Evolutionary conservation across 2,888 invertebrate species (phyloP).

Genomic region (Tetragonisca angustula): DNA sequence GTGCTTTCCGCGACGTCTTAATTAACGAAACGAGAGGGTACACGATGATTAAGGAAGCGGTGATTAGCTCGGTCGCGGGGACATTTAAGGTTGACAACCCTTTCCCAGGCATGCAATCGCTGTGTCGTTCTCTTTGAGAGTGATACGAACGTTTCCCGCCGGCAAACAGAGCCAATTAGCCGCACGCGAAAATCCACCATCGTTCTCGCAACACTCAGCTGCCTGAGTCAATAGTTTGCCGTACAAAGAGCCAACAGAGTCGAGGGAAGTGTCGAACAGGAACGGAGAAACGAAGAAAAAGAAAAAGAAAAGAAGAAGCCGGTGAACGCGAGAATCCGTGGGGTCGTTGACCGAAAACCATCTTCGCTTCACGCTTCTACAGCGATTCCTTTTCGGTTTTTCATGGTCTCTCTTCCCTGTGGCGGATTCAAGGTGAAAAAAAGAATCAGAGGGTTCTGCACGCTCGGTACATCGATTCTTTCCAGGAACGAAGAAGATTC

Average conservation of each 20-base stretch:
- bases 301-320: not conserved
- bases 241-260: not conserved
- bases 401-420: conserved; percentile 20
- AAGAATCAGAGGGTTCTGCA: conserved; percentile 23
- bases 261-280: conserved; percentile 33
- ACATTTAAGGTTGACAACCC: conserved; percentile 46
- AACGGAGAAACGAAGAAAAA: not conserved
- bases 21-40: not conserved
- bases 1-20: not conserved
- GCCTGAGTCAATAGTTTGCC: not conserved
- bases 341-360: conserved; percentile 56
- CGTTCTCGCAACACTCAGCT: conserved; percentile 1
- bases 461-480: conserved; percentile 34
- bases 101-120: conserved; percentile 45
- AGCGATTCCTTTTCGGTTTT: conserved; percentile 58
- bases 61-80: not conserved
- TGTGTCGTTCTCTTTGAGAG: conserved; percentile 30
- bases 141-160: conserved; percentile 21
- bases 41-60: not conserved
- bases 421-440: conserved; percentile 32
- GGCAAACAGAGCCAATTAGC: conserved; percentile 54
- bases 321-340: conserved; percentile 6
- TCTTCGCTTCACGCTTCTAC: conserved; percentile 48
- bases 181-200: conserved; percentile 54
- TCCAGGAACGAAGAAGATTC: conserved; percentile 12